Percentiles rank a stretch among this genome's conserved stretches.
Evolutionary conservation across 2,113 vertebrate genomes (phyloP).

Genomic region (Emydocephalus ijimae): DNA sequence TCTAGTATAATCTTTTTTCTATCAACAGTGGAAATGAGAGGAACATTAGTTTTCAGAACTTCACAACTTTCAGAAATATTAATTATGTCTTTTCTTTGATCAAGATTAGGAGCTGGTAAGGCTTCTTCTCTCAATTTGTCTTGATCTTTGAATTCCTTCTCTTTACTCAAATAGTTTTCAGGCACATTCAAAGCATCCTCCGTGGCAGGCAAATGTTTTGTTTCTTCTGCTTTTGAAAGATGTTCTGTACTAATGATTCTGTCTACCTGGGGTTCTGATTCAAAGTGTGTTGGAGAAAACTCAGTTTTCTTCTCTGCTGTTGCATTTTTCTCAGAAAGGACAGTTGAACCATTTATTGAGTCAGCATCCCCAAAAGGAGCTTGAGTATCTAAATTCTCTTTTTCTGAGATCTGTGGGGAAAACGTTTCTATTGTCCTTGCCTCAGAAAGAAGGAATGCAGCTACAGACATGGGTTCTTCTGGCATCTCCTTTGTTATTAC

Average conservation of each 20-base stretch:
- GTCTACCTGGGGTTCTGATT: constrained; percentile 36
- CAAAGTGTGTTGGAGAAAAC: background rate
- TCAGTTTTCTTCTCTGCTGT: constrained; percentile 18
- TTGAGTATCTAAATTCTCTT: constrained; percentile 30
- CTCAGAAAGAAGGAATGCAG: constrained; percentile 35
- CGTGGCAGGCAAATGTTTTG: background rate
- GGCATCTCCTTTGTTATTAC: constrained; percentile 24
- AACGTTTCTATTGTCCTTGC: constrained; percentile 39
- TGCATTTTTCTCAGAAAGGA: constrained; percentile 21
- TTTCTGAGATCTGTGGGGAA: constrained; percentile 30
- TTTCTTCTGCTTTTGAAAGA: constrained; percentile 4
- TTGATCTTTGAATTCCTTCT: constrained; percentile 37
- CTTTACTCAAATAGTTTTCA: constrained; percentile 30
- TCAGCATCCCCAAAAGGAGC: constrained; percentile 28
- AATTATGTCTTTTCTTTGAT: constrained; percentile 84
- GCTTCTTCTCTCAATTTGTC: constrained; percentile 32
- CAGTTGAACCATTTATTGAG: constrained; percentile 12
- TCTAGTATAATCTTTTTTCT: constrained; percentile 88
- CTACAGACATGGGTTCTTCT: constrained; percentile 16
- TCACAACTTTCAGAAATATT: constrained; percentile 90
- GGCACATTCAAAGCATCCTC: background rate
- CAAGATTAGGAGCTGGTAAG: constrained; percentile 39
- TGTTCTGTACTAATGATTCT: background rate
- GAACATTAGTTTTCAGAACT: constrained; percentile 89
- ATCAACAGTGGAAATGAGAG: constrained; percentile 84